Evolutionary conservation across 2,888 invertebrate species (phyloP).

Genomic region (Cancer borealis): DNA sequence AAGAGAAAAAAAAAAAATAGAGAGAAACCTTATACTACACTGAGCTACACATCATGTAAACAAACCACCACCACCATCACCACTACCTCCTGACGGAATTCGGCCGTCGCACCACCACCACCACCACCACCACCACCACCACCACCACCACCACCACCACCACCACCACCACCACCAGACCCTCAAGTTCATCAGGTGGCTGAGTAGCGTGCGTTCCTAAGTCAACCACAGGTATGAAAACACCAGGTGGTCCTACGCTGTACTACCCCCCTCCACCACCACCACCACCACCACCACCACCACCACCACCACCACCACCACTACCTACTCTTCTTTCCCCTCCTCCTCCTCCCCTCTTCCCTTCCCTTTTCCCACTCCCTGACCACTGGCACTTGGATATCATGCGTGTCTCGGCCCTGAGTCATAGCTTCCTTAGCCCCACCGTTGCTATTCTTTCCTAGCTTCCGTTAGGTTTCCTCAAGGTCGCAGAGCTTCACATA

Average conservation of each 20-base stretch:
- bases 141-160: conserved; percentile 1
- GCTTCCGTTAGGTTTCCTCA: too few species aligned
- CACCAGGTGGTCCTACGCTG: neutral
- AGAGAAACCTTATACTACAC: too few species aligned
- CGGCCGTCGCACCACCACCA: neutral
- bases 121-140: neutral
- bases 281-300: neutral
- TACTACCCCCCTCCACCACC: neutral
- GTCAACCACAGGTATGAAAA: neutral
- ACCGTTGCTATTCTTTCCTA: neutral
- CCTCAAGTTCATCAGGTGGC: neutral
- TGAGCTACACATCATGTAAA: too few species aligned
- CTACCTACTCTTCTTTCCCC: neutral
- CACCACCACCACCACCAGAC: neutral
- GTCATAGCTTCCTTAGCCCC: neutral
- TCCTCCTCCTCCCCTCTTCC: neutral
- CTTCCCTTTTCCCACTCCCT: neutral
- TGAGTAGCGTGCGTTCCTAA: neutral
- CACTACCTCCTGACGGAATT: neutral
- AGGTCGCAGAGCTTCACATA: too few species aligned
- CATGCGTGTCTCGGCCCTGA: neutral
- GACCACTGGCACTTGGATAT: neutral
- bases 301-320: neutral
- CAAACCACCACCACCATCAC: neutral
- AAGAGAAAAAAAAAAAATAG: too few species aligned